Percentiles rank a stretch among this genome's conserved stretches.
These are phyloP conservation scores for Salvelinus alpinus DNA, from an alignment of 2,113 vertebrate genomes.

Conservation along the genomic window DNA sequence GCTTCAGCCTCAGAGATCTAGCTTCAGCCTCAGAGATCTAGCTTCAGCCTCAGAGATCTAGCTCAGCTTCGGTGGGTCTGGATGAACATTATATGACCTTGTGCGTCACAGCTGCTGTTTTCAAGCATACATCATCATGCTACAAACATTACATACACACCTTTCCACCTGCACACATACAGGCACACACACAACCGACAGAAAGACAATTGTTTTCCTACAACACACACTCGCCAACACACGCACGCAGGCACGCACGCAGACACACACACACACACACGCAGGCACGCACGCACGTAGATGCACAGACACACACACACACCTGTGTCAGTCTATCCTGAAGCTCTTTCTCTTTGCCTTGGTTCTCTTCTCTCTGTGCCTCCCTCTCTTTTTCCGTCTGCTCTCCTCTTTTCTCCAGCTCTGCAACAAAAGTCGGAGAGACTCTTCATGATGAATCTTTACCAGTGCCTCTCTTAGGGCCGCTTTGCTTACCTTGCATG, in stretches of 20 bases:
- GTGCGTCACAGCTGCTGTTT: background rate
- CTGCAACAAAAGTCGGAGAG: constrained; percentile 12
- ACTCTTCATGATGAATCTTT: too few species aligned
- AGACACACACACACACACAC: background rate
- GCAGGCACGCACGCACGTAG: constrained; percentile 42
- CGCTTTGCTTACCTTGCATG: constrained; percentile 80
- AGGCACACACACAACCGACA: background rate
- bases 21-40: background rate
- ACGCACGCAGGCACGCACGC: background rate
- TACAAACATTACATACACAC: constrained; percentile 5
- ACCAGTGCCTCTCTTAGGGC: background rate
- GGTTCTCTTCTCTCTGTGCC: constrained; percentile 43
- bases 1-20: too few species aligned
- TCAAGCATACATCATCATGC: background rate
- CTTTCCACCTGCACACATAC: background rate
- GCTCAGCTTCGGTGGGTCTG: background rate
- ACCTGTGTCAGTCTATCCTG: background rate
- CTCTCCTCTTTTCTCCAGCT: constrained; percentile 29
- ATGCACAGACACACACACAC: constrained; percentile 24
- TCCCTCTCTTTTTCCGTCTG: constrained; percentile 34
- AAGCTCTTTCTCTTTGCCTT: background rate
- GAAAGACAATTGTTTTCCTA: background rate
- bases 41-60: background rate
- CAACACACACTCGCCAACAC: background rate
- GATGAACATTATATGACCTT: background rate